Conservation (phyloP, 2,113 vertebrate species). For the Alligator sinensis region DNA sequence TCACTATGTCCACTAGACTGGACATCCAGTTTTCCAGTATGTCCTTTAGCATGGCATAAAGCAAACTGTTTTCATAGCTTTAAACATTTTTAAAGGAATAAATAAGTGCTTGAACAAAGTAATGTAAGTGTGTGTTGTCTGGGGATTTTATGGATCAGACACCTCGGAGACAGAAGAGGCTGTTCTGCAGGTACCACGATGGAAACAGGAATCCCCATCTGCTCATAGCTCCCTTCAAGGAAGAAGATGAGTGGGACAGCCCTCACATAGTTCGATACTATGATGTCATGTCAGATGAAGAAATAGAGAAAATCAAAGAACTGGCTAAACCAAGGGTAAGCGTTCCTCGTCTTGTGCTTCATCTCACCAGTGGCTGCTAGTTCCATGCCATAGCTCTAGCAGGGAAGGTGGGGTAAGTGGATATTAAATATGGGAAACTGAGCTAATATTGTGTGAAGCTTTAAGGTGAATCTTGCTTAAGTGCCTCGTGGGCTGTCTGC, state of each 20-base stretch:
- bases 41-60: neutral
- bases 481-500: too few relatives aligned
- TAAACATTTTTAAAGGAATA: neutral
- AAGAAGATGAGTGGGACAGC: constrained; percentile 98
- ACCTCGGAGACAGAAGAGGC: constrained; percentile 84
- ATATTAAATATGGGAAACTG: neutral
- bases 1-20: neutral
- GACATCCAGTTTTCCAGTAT: neutral
- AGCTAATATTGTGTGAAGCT: too few relatives aligned
- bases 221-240: constrained; percentile 91
- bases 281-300: constrained; percentile 86
- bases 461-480: too few relatives aligned
- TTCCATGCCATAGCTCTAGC: neutral
- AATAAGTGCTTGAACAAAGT: neutral
- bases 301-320: constrained; percentile 93
- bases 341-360: neutral
- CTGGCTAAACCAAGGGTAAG: constrained; percentile 94
- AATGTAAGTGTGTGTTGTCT: neutral
- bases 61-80: neutral
- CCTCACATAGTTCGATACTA: constrained; percentile 94
- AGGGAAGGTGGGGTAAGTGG: neutral
- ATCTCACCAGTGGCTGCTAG: neutral
- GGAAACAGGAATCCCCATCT: constrained; percentile 87
- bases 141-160: constrained; percentile 77
- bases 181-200: constrained; percentile 93